Base-by-base conservation (phyloP, 30 jellyfish, hydroid and myxozoan genomes). In the Pelagia noctiluca region DNA sequence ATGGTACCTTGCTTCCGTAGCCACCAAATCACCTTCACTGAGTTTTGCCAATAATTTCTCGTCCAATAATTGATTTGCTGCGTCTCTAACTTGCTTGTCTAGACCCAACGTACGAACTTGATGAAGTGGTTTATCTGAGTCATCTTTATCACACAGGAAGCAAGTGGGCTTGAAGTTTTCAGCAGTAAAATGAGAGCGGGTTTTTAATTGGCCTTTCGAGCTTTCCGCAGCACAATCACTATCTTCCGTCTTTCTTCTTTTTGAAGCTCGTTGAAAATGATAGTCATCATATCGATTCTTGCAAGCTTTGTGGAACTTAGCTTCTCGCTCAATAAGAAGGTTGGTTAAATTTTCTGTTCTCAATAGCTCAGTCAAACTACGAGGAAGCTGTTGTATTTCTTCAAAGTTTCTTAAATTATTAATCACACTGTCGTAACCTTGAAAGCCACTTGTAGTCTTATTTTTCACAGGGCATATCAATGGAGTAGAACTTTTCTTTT, bases 221-320 rank as follows among this genome's bases (percentile, higher is more conserved):
- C 57, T 42, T n/a, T 8, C 12, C 12, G 57, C 16, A 5, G 8
- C 57, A 5, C 12, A 42, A 42, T 8, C 16, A 42, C 12, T 5
- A 42, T 42, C 57, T 5, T 42, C 57, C 12, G 57, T 42, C 16
- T 42, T 42, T 42, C 57, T 42, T 42, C 57, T 42, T 42, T 42
- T 42, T 42, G 57, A 42, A 42, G 57, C 57, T 16, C 57, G 8
- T 42, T 42, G 8, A 42, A 42, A 42, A 42, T 61, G 78, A 24
- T 66, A 66, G 49, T 66, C 49, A 33, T 66, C 78, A 33, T 66
- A 66, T 30, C 53, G 78, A 66, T 66, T 66, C 33, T 33, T 66
- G 24, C 78, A 66, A 24, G 23, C 49, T 66, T 66, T 66, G 24
- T 66, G 78, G 24, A 66, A 66, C 28, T 66, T 66, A 22, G 78